phyloP scores from a whole-genome alignment of 2,888 invertebrate genomes.

The Dioctria rufipes region DNA sequence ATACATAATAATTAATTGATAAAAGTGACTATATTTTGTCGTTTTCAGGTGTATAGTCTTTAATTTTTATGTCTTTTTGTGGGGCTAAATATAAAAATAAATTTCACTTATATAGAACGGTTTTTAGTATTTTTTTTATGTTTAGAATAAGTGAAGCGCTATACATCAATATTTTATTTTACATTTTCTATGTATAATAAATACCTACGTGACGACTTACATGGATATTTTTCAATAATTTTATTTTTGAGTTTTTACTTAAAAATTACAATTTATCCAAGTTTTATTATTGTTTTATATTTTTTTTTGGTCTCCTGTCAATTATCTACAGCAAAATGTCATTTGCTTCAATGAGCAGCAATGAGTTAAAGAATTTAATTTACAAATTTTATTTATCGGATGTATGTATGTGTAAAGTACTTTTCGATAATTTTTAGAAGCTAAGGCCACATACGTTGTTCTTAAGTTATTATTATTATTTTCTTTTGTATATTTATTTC shows the following conservation, averaged over 20 bases:
- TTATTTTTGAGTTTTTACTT: background rate
- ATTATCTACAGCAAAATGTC: conserved; percentile 11
- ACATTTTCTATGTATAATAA: conserved; percentile 8
- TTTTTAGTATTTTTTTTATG: conserved; percentile 1
- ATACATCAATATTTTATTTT: conserved; percentile 42
- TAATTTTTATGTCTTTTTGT: background rate
- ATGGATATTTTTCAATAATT: background rate
- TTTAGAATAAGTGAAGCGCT: conserved; percentile 41
- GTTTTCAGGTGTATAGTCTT: conserved; percentile 20
- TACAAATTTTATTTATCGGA: conserved; percentile 30
- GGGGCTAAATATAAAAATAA: conserved; percentile 44
- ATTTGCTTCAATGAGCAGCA: conserved; percentile 11
- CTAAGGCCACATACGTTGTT: conserved; percentile 55
- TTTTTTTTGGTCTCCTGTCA: conserved; percentile 43
- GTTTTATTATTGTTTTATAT: conserved; percentile 39
- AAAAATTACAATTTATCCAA: conserved; percentile 29
- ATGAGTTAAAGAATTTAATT: conserved; percentile 16
- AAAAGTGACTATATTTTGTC: conserved; percentile 36
- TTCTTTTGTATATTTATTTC: background rate
- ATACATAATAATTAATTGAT: background rate
- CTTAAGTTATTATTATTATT: conserved; percentile 23
- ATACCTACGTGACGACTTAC: background rate
- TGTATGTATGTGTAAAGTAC: conserved; percentile 45
- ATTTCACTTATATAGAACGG: conserved; percentile 37
- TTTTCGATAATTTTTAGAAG: conserved; percentile 41